Evolutionary conservation across 2,797 vertebrate genomes (phyloP), one percentile per base, ranked within the genome.

Genomic region (Melanotaenia pygmaea): DNA sequence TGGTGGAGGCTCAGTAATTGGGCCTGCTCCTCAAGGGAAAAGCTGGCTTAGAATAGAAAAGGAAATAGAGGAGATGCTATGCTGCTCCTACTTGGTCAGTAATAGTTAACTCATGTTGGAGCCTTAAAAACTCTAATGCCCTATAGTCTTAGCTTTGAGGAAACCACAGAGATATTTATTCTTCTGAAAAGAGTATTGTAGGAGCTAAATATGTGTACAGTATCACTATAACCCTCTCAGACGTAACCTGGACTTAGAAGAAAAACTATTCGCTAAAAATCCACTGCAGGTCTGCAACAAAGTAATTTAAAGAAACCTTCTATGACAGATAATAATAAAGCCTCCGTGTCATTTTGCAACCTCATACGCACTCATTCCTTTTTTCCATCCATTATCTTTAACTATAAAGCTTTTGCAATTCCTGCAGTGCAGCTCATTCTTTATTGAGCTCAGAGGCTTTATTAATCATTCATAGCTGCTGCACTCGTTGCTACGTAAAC

Each of bases 401-500:
- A 38, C 28, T 60, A 57, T 67, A 30, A 34, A 4, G 24, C 64
- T 59, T 64, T 28, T 68, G 47, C 67, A 71, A 35, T 24, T 40
- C 53, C 45, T 51, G 47, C 47, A 51, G 47, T 11, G 47, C n/a
- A 4, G 47, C 20, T 22, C n/a, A 4, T 51, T 51, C 18, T 51
- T 51, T 50, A n/a, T 11, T 11, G 70, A 64, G 47, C 45, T 1
- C 26, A 56, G 34, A 72, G 43, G 22, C 20, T 1, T 5, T 67
- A 82, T 88, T 74, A 83, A 87, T 91, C 82, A 85, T 85, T 87
- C 56, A 87, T 81, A 79, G 79, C 64, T 0, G 0, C 16, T 69
- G 80, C 84, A 76, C 78, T 85, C 75, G 76, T 76, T 80, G 79
- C 77, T 66, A 64, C 78, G 72, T 85, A 83, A 88, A 91, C 81